Evolutionary conservation across 92 coral and sea anemone species (phyloP).

Genomic region (Pocillopora meandrina): DNA sequence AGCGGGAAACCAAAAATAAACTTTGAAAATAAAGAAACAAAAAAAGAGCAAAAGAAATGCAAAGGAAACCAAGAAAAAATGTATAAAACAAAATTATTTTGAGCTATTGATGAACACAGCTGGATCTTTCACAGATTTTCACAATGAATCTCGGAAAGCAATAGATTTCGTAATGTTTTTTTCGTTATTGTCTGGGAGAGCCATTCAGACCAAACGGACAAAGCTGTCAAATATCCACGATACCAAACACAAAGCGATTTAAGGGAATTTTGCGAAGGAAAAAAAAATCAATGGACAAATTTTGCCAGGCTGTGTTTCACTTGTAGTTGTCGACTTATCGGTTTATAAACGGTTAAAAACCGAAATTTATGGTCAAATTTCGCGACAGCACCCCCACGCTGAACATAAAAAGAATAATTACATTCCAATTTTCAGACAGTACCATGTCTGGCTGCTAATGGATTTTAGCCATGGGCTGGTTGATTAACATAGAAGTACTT

Average conservation of each 20-base stretch:
- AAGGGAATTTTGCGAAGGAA: background rate
- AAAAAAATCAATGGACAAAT: background rate
- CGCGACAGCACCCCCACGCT: background rate
- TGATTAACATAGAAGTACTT: constrained; percentile 2
- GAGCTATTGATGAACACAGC: constrained; percentile 3
- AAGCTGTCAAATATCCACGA: background rate
- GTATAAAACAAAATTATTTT: background rate
- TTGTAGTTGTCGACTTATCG: background rate
- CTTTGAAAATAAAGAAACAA: background rate
- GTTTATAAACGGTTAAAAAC: background rate
- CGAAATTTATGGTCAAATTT: constrained; percentile 9
- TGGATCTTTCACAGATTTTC: constrained; percentile 6
- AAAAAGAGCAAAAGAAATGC: background rate
- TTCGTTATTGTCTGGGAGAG: background rate
- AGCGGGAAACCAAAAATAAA: no score
- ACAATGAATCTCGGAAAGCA: background rate
- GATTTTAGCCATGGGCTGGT: background rate
- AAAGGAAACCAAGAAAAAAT: background rate
- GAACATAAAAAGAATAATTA: background rate
- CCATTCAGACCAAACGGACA: background rate
- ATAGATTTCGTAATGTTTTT: background rate
- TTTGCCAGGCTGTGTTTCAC: constrained; percentile 7
- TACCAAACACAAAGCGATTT: background rate
- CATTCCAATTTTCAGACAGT: background rate
- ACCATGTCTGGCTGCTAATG: constrained; percentile 18